Evolutionary conservation across 37 sponge, comb jelly and placozoan species (phyloP).

Genomic region (Petrosia ficiformis): DNA sequence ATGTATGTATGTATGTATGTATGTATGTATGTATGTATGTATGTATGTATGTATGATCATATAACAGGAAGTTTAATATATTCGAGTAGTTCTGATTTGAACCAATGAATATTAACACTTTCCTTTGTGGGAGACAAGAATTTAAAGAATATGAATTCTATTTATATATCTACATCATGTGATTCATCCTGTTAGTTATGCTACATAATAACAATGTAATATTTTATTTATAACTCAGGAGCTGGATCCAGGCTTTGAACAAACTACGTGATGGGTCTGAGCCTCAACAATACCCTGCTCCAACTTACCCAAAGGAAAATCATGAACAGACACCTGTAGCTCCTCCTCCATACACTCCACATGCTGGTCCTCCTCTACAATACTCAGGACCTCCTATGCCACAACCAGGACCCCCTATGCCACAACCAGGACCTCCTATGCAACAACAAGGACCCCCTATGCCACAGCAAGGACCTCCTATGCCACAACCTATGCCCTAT

Average conservation of each 20-base stretch:
- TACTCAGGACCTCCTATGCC: not conserved
- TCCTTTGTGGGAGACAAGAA: no score
- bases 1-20: no score
- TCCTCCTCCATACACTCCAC: not conserved
- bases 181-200: no score
- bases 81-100: no score
- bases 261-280: not conserved
- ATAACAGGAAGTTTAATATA: no score
- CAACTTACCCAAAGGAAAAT: constrained; percentile 31
- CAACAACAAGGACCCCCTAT: not conserved
- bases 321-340: not conserved
- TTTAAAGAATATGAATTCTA: no score
- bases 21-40: no score
- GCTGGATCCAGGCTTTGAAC: constrained; percentile 29
- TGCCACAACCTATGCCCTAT: not conserved
- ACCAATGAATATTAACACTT: no score
- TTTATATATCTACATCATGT: no score
- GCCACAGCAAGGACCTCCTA: constrained; percentile 2
- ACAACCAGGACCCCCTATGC: not conserved
- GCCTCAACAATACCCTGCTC: constrained; percentile 35
- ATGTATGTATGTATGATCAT: no score
- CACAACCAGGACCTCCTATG: constrained; percentile 5
- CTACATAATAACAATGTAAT: no score
- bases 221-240: no score
- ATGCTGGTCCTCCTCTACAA: not conserved